Evolutionary conservation across 2,797 vertebrate species (phyloP).

Genomic region (Sardinella longiceps): DNA sequence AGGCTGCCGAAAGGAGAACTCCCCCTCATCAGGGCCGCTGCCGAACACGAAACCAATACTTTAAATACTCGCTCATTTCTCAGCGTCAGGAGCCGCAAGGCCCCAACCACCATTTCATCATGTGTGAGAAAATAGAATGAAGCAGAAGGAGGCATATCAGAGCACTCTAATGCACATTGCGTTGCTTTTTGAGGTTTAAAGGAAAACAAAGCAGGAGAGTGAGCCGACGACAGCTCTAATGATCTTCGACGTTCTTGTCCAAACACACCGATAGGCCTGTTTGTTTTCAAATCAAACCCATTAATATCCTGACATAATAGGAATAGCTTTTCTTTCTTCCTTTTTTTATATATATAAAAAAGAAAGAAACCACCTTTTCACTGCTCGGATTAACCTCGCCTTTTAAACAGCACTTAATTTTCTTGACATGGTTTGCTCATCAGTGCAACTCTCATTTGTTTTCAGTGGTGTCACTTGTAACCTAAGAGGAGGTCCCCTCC

Average conservation of each 20-base stretch:
- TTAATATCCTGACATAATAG: conserved; percentile 24
- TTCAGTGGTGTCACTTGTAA: conserved; percentile 19
- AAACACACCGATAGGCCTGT: conserved; percentile 33
- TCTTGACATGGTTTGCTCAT: conserved; percentile 31
- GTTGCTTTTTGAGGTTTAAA: conserved; percentile 40
- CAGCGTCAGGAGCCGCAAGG: conserved; percentile 23
- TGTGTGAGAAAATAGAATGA: conserved; percentile 35
- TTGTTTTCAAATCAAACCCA: conserved; percentile 25
- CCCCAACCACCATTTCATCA: conserved; percentile 11
- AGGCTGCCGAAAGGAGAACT: conserved; percentile 37
- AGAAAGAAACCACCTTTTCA: conserved; percentile 37
- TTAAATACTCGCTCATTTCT: conserved; percentile 51
- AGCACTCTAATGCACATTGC: conserved; percentile 20
- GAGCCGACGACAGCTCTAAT: conserved; percentile 36
- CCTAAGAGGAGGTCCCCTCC: neutral
- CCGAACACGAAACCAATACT: conserved; percentile 51
- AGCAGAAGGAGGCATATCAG: conserved; percentile 31
- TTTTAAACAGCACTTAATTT: conserved; percentile 13
- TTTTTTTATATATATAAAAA: neutral
- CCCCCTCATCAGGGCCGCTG: conserved; percentile 24
- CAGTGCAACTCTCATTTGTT: neutral
- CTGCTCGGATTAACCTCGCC: neutral
- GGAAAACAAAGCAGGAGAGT: conserved; percentile 31
- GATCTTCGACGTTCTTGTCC: conserved; percentile 28
- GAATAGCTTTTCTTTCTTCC: neutral